These are phyloP conservation scores for Microtus montanus DNA, from an alignment of 2,113 vertebrate species.

Conservation along the genomic window DNA sequence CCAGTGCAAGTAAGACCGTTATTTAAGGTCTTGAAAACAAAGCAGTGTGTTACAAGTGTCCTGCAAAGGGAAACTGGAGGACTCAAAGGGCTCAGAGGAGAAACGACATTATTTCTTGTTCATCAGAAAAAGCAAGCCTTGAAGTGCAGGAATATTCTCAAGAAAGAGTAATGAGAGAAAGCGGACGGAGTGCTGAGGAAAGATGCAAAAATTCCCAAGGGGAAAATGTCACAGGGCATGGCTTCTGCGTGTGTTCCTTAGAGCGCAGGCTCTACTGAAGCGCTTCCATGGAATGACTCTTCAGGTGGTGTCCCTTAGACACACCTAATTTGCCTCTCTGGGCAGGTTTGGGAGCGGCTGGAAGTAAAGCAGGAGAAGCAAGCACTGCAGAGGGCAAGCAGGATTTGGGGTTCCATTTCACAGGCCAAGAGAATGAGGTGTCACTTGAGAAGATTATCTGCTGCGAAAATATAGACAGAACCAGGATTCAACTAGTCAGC, in stretches of 20 bases:
- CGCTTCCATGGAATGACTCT: not conserved
- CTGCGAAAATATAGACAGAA: not conserved
- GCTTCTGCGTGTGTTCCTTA: too few relatives aligned
- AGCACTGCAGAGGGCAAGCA: not conserved
- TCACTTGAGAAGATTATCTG: not conserved
- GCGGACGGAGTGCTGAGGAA: not conserved
- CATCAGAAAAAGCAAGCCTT: conserved; percentile 6
- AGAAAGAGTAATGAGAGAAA: not conserved
- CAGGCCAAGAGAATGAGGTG: not conserved
- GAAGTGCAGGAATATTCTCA: not conserved
- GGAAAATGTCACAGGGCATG: not conserved
- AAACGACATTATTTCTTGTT: not conserved
- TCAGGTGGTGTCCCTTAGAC: not conserved
- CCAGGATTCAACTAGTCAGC: not conserved
- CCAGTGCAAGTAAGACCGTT: not conserved
- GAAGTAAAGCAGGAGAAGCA: not conserved
- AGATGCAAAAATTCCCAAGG: not conserved
- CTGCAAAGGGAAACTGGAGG: not conserved
- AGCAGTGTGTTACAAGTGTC: not conserved
- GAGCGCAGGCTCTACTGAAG: not conserved
- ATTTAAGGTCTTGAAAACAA: conserved; percentile 4
- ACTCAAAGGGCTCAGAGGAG: not conserved
- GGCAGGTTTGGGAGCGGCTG: not conserved
- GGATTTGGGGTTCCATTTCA: not conserved
- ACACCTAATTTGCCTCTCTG: not conserved